phyloP scores from a whole-genome alignment of 2,797 vertebrate species.

The Amazonetta brasiliensis region DNA sequence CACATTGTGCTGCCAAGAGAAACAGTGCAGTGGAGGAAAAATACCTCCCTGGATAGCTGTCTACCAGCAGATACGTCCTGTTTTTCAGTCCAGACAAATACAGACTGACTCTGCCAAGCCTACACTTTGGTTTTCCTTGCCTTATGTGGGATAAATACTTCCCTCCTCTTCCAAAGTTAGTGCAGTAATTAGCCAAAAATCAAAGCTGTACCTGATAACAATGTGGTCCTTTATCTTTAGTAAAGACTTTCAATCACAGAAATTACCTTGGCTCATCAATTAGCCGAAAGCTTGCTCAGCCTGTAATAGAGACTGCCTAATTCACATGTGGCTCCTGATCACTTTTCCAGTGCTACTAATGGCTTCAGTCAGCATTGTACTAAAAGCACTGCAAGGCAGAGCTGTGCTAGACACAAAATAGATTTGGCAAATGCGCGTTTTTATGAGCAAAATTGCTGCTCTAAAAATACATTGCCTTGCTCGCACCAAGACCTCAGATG shows the following conservation, averaged over 20 bases:
- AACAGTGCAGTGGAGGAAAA: constrained; percentile 63
- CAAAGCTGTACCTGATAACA: constrained; percentile 36
- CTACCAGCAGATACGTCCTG: constrained; percentile 69
- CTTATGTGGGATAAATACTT: constrained; percentile 47
- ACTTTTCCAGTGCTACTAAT: background rate
- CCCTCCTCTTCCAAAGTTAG: background rate
- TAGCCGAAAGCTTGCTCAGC: background rate
- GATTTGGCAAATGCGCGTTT: background rate
- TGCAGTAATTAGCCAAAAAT: constrained; percentile 12
- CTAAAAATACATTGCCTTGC: background rate
- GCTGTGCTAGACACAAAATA: background rate
- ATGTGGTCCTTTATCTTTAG: background rate
- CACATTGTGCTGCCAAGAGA: constrained; percentile 64
- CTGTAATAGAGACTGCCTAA: background rate
- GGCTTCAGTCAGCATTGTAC: background rate
- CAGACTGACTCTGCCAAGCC: constrained; percentile 15
- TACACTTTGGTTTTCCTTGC: constrained; percentile 10
- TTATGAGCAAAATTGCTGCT: background rate
- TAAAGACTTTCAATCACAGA: constrained; percentile 39
- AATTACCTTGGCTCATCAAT: constrained; percentile 47
- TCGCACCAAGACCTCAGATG: background rate
- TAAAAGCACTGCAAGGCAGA: background rate
- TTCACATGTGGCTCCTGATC: constrained; percentile 9
- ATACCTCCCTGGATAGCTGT: constrained; percentile 63
- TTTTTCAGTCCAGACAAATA: constrained; percentile 58